These are phyloP conservation scores for Lampris megalopsis DNA, from an alignment of 2,113 vertebrate genomes.

Conservation along the genomic window DNA sequence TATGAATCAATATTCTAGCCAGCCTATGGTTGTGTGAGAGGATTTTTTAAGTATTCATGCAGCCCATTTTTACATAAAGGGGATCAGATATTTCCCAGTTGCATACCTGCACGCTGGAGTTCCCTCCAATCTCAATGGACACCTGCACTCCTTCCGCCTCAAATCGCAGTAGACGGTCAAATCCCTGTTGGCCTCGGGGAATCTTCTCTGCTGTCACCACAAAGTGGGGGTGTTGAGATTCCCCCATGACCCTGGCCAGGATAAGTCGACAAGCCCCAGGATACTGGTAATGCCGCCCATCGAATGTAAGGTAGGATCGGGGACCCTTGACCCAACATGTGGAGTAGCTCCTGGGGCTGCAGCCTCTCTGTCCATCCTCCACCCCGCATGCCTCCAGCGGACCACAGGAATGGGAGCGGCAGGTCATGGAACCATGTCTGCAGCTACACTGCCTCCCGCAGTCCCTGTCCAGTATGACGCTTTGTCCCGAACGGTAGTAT, in stretches of 20 bases:
- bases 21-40: too few species aligned
- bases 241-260: conserved; percentile 57
- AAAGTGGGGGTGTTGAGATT: conserved; percentile 42
- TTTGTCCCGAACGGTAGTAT: conserved; percentile 69
- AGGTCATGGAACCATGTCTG: conserved; percentile 53
- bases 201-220: conserved; percentile 61
- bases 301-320: conserved; percentile 70
- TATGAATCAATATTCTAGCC: too few species aligned
- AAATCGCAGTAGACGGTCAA: conserved; percentile 48
- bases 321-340: conserved; percentile 65
- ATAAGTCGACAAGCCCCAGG: conserved; percentile 67
- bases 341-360: conserved; percentile 47
- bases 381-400: conserved; percentile 51
- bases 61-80: neutral
- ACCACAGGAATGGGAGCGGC: conserved; percentile 49
- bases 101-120: conserved; percentile 52
- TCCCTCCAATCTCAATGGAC: conserved; percentile 41
- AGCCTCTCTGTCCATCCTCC: conserved; percentile 52
- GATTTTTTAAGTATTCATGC: too few species aligned
- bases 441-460: conserved; percentile 72
- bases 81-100: neutral
- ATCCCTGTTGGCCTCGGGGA: conserved; percentile 40
- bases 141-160: conserved; percentile 53
- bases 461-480: conserved; percentile 48
- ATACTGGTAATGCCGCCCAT: conserved; percentile 66